phyloP scores from a whole-genome alignment of 2,888 invertebrate species.

The Synanthedon myopaeformis region DNA sequence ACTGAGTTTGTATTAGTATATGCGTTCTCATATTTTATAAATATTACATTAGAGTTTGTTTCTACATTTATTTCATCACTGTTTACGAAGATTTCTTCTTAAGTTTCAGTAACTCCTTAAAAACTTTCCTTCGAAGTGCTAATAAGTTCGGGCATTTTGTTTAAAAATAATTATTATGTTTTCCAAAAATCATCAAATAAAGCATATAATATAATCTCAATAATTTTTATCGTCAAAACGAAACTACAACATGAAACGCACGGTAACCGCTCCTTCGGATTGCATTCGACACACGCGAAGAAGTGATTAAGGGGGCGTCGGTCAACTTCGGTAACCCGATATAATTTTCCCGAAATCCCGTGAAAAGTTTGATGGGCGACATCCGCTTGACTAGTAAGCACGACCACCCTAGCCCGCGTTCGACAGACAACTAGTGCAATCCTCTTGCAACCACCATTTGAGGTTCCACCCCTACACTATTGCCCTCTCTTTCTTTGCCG shows the following conservation, averaged over 20 bases:
- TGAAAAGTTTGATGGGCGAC: slow-evolving; percentile 54
- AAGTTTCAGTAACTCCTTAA: too few relatives aligned
- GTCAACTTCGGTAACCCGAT: slow-evolving; percentile 30
- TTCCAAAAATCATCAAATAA: too few relatives aligned
- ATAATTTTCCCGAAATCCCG: slow-evolving; percentile 50
- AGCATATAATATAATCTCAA: too few relatives aligned
- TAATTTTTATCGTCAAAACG: not conserved
- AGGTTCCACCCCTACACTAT: slow-evolving; percentile 46
- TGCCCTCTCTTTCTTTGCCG: slow-evolving; percentile 36
- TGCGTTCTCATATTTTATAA: not conserved
- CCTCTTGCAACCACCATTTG: slow-evolving; percentile 27
- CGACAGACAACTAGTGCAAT: slow-evolving; percentile 44
- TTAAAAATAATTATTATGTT: too few relatives aligned
- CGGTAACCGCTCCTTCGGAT: slow-evolving; percentile 32
- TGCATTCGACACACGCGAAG: slow-evolving; percentile 56
- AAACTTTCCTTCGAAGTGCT: too few relatives aligned
- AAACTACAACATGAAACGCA: slow-evolving; percentile 37
- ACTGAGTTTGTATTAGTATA: slow-evolving; percentile 15
- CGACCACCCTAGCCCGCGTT: slow-evolving; percentile 30
- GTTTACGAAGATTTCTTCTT: too few relatives aligned
- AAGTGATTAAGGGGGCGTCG: slow-evolving; percentile 48
- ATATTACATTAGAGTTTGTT: too few relatives aligned
- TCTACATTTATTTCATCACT: too few relatives aligned
- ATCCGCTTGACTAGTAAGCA: slow-evolving; percentile 14
- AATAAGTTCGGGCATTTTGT: too few relatives aligned